Conservation (phyloP, 2,888 invertebrate species). For the Mellilla xanthometata region DNA sequence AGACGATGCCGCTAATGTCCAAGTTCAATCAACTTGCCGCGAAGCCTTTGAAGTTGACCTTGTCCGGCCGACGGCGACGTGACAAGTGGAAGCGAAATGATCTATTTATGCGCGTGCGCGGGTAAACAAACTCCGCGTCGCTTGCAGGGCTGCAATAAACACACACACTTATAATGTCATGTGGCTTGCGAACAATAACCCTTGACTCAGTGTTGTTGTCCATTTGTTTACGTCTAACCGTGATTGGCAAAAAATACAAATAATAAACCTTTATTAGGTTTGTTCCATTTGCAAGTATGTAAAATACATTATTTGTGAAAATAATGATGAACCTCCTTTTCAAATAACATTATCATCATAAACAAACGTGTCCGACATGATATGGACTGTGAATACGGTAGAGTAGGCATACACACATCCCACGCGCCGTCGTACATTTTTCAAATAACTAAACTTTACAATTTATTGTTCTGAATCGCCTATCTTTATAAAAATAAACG, state of each 20-base stretch:
- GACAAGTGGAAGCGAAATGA: conserved; percentile 30
- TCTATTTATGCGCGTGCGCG: conserved; percentile 35
- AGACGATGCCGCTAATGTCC: neutral
- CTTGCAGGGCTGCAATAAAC: neutral
- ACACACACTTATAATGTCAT: neutral
- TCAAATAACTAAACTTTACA: conserved; percentile 7
- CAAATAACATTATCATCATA: too few relatives aligned
- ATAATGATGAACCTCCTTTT: too few relatives aligned
- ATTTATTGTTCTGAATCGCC: conserved; percentile 14
- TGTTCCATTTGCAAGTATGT: too few relatives aligned
- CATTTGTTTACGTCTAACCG: too few relatives aligned
- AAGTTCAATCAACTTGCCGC: conserved; percentile 21
- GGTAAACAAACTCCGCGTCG: conserved; percentile 29
- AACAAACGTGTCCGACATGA: too few relatives aligned
- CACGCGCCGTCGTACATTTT: conserved; percentile 13
- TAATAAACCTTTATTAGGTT: too few relatives aligned
- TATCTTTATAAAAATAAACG: conserved; percentile 3
- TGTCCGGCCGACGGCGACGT: conserved; percentile 13
- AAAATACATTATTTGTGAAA: too few relatives aligned
- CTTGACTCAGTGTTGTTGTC: too few relatives aligned
- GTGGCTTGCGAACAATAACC: neutral
- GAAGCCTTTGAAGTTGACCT: conserved; percentile 14
- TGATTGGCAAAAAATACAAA: too few relatives aligned
- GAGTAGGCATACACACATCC: conserved; percentile 1
- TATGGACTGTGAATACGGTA: neutral